A percentile compares a stretch with the other conserved stretches of the same genome.
Evolutionary conservation across 2,797 vertebrate species (phyloP).

Genomic region (Sphenodon punctatus): DNA sequence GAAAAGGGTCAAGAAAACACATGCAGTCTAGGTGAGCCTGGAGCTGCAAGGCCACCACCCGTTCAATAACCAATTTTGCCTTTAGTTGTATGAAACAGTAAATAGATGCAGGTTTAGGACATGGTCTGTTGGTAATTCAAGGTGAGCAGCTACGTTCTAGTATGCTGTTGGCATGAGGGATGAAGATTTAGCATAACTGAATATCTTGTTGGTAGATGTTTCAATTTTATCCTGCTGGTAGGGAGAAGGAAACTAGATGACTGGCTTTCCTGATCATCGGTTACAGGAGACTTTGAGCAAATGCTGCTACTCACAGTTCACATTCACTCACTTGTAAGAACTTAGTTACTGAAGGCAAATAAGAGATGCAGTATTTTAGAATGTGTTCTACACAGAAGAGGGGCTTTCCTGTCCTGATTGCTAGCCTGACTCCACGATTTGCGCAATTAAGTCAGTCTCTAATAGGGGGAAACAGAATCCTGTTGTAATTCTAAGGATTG

Average conservation of each 20-base stretch:
- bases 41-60: too few species aligned
- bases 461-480: neutral
- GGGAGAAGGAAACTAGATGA: too few species aligned
- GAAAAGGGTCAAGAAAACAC: too few species aligned
- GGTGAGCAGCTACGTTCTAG: accelerated
- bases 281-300: neutral
- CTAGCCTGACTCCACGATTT: neutral
- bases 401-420: neutral
- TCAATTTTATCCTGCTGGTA: too few species aligned
- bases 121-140: neutral
- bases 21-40: too few species aligned
- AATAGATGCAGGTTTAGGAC: neutral
- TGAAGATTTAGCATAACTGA: too few species aligned
- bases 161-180: too few species aligned
- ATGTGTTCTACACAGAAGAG: neutral
- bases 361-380: neutral
- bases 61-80: neutral
- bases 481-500: accelerated
- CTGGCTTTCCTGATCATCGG: too few species aligned
- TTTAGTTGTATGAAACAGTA: neutral
- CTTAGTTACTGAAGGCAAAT: accelerated
- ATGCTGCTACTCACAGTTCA: neutral
- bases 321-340: neutral
- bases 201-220: too few species aligned
- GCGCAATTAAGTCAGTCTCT: neutral